A percentile compares a stretch with the other conserved stretches of the same genome.
Conservation (phyloP, 2,888 invertebrate genomes). For the Dexiosoma caninum region DNA sequence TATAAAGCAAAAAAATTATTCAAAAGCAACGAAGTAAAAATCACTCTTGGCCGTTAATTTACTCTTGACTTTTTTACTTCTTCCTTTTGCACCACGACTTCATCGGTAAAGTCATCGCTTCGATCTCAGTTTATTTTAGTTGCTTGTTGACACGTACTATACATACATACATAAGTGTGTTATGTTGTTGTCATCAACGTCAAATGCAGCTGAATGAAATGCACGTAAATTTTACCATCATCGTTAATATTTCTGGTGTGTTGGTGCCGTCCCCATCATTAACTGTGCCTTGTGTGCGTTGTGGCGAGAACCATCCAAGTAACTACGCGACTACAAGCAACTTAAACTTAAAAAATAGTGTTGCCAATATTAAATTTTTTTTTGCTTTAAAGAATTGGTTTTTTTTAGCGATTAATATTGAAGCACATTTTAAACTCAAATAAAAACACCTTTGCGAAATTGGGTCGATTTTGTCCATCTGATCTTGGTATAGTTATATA, state of each 20-base stretch:
- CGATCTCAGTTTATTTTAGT: not conserved
- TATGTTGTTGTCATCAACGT: conserved; percentile 56
- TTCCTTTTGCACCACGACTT: conserved; percentile 36
- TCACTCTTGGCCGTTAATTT: conserved; percentile 10
- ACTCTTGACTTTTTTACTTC: not conserved
- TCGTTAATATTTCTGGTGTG: conserved; percentile 4
- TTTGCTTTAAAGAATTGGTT: too few species aligned
- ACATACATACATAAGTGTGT: too few species aligned
- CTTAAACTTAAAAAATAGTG: conserved; percentile 29
- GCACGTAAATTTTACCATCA: conserved; percentile 53
- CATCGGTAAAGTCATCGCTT: conserved; percentile 29
- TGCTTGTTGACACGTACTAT: not conserved
- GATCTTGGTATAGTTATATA: too few species aligned
- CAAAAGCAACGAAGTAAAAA: not conserved
- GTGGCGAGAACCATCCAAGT: conserved; percentile 51
- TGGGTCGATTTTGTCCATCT: too few species aligned
- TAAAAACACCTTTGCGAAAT: too few species aligned
- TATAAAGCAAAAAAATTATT: not conserved
- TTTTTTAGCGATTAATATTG: too few species aligned
- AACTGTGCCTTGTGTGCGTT: conserved; percentile 60
- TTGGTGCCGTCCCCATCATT: conserved; percentile 45
- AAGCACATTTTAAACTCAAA: too few species aligned
- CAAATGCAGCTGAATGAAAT: conserved; percentile 58
- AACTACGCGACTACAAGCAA: conserved; percentile 39
- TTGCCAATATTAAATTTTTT: too few species aligned